Percentiles rank a stretch among this genome's conserved stretches.
Evolutionary conservation across 2,113 vertebrate species (phyloP).

Genomic region (Spea bombifrons): DNA sequence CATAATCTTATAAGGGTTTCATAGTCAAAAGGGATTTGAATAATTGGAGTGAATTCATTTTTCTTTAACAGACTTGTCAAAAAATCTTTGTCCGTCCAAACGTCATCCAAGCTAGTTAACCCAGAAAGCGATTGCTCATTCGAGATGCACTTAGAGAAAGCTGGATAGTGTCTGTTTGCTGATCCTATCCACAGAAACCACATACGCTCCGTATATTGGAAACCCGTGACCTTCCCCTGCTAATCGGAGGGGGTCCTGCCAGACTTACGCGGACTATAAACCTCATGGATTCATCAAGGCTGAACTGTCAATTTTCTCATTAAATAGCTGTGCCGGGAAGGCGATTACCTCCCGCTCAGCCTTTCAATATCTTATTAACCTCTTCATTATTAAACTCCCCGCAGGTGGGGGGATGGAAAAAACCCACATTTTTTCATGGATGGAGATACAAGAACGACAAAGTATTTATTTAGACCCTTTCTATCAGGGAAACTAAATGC

Average conservation of each 20-base stretch:
- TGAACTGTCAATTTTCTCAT: constrained; percentile 46
- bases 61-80: constrained; percentile 24
- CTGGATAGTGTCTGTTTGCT: constrained; percentile 33
- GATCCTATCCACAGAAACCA: constrained; percentile 28
- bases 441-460: too few relatives aligned
- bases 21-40: constrained; percentile 13
- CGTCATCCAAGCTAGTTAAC: constrained; percentile 15
- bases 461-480: too few relatives aligned
- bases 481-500: too few relatives aligned
- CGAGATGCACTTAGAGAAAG: not conserved
- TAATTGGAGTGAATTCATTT: constrained; percentile 17
- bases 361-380: constrained; percentile 41
- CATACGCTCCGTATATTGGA: constrained; percentile 26
- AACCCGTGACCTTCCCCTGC: constrained; percentile 25
- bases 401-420: not conserved
- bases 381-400: constrained; percentile 35
- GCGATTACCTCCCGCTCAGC: constrained; percentile 30
- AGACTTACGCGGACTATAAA: constrained; percentile 22
- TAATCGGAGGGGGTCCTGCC: constrained; percentile 10
- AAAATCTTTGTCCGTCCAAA: not conserved
- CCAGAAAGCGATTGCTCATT: constrained; percentile 1
- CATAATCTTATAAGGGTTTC: not conserved
- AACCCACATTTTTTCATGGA: too few relatives aligned
- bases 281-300: constrained; percentile 42
- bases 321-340: constrained; percentile 39